These are phyloP conservation scores for Aepyceros melampus DNA, from an alignment of 2,113 vertebrate genomes.

Conservation along the genomic window DNA sequence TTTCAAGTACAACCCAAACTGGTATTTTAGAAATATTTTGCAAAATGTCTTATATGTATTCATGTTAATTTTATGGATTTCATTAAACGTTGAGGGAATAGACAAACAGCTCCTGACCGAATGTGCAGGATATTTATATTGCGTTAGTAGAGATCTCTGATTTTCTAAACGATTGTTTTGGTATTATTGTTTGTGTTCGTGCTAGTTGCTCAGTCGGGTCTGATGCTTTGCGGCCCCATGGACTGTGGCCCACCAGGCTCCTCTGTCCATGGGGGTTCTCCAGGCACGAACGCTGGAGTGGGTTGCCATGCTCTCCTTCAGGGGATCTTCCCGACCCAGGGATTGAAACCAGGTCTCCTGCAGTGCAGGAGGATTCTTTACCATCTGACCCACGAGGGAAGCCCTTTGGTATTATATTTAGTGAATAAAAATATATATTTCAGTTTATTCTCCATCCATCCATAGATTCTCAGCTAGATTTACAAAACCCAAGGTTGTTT, in stretches of 20 bases:
- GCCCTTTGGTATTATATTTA: not conserved
- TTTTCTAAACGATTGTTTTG: not conserved
- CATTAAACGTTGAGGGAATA: not conserved
- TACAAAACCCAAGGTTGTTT: not conserved
- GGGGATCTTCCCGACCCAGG: not conserved
- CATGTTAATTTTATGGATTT: not conserved
- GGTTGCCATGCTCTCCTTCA: not conserved
- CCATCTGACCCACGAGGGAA: not conserved
- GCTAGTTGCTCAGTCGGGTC: not conserved
- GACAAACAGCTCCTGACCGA: fast-evolving
- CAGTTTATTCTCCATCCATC: not conserved
- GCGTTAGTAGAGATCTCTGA: not conserved
- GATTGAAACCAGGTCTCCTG: not conserved
- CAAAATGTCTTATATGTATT: not conserved
- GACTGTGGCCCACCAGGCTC: not conserved
- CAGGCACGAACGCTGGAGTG: not conserved
- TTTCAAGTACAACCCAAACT: not conserved
- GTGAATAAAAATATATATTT: not conserved
- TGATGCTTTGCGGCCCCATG: fast-evolving
- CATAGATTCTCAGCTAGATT: not conserved
- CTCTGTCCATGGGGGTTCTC: not conserved
- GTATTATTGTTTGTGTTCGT: not conserved
- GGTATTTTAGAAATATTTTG: not conserved
- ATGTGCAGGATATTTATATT: not conserved
- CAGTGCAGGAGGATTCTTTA: not conserved